Conservation (phyloP, 2,888 invertebrate species). For the Habrosyne pyritoides region DNA sequence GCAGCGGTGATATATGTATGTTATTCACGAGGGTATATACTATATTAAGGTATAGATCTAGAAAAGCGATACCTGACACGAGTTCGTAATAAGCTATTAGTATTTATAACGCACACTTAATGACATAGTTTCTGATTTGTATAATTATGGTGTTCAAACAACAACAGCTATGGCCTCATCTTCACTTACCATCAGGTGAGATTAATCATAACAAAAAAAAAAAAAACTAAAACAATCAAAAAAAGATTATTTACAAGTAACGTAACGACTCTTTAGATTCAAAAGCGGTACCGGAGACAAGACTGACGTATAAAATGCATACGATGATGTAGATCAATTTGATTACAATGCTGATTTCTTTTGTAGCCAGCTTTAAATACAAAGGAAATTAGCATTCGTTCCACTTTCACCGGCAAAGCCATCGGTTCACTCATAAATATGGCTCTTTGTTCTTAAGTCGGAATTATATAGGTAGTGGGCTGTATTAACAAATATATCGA, state of each 20-base stretch:
- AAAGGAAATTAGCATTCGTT: conserved; percentile 61
- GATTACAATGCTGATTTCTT: conserved; percentile 17
- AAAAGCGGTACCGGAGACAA: not conserved
- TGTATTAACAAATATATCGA: not conserved
- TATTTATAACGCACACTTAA: not conserved
- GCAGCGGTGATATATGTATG: too few species aligned
- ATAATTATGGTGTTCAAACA: not conserved
- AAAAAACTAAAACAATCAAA: too few species aligned
- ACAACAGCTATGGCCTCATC: too few species aligned
- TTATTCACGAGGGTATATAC: not conserved
- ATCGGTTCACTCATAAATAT: conserved; percentile 44
- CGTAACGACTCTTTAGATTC: not conserved
- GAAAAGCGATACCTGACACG: not conserved
- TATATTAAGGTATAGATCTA: not conserved
- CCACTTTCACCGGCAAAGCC: conserved; percentile 57
- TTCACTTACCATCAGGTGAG: too few species aligned
- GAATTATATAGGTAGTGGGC: conserved; percentile 9
- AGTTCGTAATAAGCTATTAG: not conserved
- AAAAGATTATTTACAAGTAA: not conserved
- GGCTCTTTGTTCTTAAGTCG: conserved; percentile 50
- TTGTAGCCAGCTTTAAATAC: conserved; percentile 46
- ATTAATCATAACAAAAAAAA: too few species aligned
- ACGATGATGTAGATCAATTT: not conserved
- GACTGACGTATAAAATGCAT: not conserved
- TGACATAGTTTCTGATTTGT: not conserved